phyloP scores from a whole-genome alignment of 1,140 invertebrate species.

The Portunus trituberculatus region DNA sequence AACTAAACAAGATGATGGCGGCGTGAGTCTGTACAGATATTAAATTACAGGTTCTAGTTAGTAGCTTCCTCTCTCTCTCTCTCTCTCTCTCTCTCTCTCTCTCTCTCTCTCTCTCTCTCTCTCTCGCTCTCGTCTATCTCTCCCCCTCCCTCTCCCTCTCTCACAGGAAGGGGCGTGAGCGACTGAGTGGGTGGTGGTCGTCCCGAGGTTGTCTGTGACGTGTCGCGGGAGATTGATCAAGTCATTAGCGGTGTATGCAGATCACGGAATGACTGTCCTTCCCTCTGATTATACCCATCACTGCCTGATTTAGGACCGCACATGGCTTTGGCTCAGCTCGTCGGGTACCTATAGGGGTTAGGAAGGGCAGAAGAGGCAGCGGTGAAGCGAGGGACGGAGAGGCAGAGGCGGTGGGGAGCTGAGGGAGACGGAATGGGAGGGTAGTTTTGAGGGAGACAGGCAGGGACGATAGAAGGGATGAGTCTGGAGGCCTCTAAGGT shows the following conservation, averaged over 20 bases:
- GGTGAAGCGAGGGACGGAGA: not conserved
- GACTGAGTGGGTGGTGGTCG: not conserved
- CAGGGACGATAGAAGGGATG: not conserved
- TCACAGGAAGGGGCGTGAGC: not conserved
- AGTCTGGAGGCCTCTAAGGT: too few relatives aligned
- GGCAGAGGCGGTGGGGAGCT: not conserved
- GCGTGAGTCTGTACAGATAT: conserved; percentile 12
- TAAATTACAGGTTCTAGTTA: not conserved
- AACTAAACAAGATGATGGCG: not conserved
- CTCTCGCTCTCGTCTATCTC: not conserved
- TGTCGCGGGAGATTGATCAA: conserved; percentile 35
- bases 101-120: conserved; percentile 41
- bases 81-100: not conserved
- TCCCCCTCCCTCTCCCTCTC: not conserved
- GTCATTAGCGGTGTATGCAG: conserved; percentile 32
- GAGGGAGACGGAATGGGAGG: not conserved
- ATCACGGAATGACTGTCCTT: not conserved
- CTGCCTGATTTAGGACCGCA: not conserved
- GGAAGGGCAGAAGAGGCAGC: not conserved
- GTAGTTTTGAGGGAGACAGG: not conserved
- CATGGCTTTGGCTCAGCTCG: not conserved
- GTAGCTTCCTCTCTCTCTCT: not conserved
- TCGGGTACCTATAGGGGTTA: not conserved
- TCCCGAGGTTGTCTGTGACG: not conserved
- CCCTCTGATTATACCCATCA: not conserved